These are phyloP conservation scores for Gastrophysa polygoni DNA, from an alignment of 2,888 invertebrate genomes.

Conservation along the genomic window DNA sequence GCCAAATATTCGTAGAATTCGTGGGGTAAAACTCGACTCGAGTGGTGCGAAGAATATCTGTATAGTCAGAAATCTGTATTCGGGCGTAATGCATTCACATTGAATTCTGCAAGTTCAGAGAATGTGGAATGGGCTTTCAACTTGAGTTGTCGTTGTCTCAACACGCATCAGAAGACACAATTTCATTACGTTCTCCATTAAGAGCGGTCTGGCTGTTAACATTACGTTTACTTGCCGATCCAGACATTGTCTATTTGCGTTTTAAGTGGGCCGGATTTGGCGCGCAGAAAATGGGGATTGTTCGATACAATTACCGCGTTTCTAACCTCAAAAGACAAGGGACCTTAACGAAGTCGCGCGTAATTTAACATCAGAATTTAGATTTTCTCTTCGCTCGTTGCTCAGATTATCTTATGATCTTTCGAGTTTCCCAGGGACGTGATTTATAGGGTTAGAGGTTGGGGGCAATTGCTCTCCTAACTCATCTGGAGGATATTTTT, in stretches of 20 bases:
- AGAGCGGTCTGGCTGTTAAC: not conserved
- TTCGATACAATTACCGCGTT: constrained; percentile 12
- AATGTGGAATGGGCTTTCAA: not conserved
- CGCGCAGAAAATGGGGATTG: not conserved
- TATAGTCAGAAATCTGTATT: too few species aligned
- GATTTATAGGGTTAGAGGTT: too few species aligned
- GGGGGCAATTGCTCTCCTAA: too few species aligned
- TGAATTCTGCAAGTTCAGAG: not conserved
- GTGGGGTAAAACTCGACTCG: too few species aligned
- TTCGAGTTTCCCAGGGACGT: too few species aligned
- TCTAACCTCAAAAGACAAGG: constrained; percentile 11
- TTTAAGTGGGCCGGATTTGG: constrained; percentile 8
- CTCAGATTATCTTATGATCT: not conserved
- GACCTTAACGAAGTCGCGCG: constrained; percentile 9
- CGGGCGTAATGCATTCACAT: too few species aligned
- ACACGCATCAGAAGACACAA: not conserved
- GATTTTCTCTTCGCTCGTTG: not conserved
- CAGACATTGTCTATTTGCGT: constrained; percentile 10
- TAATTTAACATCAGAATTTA: not conserved
- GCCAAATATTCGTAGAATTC: too few species aligned
- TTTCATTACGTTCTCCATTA: constrained; percentile 7
- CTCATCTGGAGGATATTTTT: too few species aligned
- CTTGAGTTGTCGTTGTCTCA: not conserved
- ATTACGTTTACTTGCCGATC: constrained; percentile 1
- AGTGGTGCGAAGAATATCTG: too few species aligned